Conservation (phyloP, 2,113 vertebrate genomes). For the Eulemur macaco region DNA sequence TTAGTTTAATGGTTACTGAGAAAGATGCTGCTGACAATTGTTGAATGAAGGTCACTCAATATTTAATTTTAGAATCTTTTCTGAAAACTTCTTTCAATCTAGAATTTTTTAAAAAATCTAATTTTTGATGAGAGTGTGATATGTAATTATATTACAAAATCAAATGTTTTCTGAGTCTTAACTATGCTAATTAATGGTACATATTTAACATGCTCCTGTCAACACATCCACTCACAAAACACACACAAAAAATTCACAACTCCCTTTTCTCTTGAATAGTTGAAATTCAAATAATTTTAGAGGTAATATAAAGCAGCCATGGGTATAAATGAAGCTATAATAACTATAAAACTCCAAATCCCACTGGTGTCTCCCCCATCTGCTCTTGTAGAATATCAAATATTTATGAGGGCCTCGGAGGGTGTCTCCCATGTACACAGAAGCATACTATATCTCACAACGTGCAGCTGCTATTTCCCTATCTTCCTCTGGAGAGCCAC, state of each 20-base stretch:
- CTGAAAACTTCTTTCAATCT: neutral
- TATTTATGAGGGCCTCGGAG: neutral
- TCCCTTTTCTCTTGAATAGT: neutral
- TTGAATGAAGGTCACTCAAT: constrained; percentile 36
- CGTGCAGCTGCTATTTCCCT: neutral
- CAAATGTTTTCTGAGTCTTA: neutral
- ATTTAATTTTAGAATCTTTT: constrained; percentile 56
- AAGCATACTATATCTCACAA: neutral
- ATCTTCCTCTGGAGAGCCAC: neutral
- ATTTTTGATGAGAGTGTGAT: constrained; percentile 1
- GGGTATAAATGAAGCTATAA: neutral
- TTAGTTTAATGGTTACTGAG: constrained; percentile 53
- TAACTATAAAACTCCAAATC: neutral
- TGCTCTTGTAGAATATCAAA: neutral
- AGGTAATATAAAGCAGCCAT: neutral
- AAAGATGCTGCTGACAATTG: constrained; percentile 19
- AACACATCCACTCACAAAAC: neutral
- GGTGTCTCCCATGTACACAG: neutral
- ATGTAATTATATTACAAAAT: neutral
- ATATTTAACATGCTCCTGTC: neutral
- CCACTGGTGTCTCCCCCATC: neutral
- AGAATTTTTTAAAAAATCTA: constrained; percentile 32
- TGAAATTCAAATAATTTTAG: constrained; percentile 1
- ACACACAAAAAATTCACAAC: neutral
- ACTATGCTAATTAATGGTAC: neutral